phyloP scores from a whole-genome alignment of 2,888 invertebrate genomes.

The Marronus borbonicus region DNA sequence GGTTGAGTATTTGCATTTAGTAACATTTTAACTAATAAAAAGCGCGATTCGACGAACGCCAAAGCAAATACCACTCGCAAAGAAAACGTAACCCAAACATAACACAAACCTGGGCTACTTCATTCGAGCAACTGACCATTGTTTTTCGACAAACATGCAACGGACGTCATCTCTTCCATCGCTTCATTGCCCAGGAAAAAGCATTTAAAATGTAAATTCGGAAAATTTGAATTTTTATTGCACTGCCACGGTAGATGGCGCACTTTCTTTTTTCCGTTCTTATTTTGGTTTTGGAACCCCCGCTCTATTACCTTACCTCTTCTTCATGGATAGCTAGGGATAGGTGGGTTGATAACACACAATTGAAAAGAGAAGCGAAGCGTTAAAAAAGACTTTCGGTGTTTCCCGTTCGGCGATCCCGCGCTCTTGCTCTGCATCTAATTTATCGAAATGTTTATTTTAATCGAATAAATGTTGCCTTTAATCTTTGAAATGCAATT shows the following conservation, averaged over 20 bases:
- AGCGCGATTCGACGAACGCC: slow-evolving; percentile 1
- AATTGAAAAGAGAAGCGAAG: slow-evolving; percentile 33
- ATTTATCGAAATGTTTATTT: slow-evolving; percentile 45
- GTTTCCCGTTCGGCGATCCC: neutral
- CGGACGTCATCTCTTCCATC: slow-evolving; percentile 30
- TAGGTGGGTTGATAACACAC: neutral
- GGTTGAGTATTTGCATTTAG: slow-evolving; percentile 10
- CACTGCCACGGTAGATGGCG: slow-evolving; percentile 17
- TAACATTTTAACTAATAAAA: slow-evolving; percentile 15
- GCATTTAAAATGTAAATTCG: slow-evolving; percentile 50
- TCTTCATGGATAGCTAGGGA: neutral
- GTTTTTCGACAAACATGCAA: slow-evolving; percentile 31
- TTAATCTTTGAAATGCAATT: slow-evolving; percentile 45
- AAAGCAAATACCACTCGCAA: neutral
- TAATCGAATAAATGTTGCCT: slow-evolving; percentile 45
- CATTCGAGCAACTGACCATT: slow-evolving; percentile 2
- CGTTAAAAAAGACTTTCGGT: slow-evolving; percentile 35
- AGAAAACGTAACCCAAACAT: neutral
- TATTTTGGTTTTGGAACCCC: neutral
- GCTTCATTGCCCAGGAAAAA: slow-evolving; percentile 41
- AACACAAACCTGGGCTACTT: neutral
- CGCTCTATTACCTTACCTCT: slow-evolving; percentile 2
- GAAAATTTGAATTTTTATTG: slow-evolving; percentile 50
- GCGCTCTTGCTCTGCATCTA: slow-evolving; percentile 19
- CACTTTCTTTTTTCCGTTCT: slow-evolving; percentile 1